These are phyloP conservation scores for Psittacara wagleri DNA, from an alignment of 2,113 vertebrate species.

Conservation along the genomic window DNA sequence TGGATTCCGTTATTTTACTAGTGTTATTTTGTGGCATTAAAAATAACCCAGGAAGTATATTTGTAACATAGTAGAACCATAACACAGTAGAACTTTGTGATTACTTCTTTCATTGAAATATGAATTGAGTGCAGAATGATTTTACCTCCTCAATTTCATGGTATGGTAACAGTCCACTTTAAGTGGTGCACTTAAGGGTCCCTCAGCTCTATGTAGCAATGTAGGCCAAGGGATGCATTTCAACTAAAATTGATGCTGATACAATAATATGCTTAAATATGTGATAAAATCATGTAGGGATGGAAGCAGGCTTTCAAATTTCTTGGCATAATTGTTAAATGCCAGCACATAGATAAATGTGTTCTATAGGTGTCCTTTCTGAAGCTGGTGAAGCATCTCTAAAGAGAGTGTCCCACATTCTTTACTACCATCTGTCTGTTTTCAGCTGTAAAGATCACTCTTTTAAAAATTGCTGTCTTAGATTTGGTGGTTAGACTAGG, in stretches of 20 bases:
- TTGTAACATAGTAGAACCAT: not conserved
- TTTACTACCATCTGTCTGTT: conserved; percentile 72
- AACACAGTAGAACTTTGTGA: not conserved
- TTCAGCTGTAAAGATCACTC: conserved; percentile 65
- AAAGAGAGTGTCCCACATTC: conserved; percentile 69
- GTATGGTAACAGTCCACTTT: not conserved
- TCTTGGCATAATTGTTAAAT: conserved; percentile 68
- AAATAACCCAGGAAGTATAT: not conserved
- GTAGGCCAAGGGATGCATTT: not conserved
- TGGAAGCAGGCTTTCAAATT: conserved; percentile 33
- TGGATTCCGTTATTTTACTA: not conserved
- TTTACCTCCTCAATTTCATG: not conserved
- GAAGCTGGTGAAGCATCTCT: conserved; percentile 61
- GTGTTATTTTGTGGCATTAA: not conserved
- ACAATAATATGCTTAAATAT: conserved; percentile 14
- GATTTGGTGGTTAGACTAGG: conserved; percentile 43
- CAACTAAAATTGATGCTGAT: not conserved
- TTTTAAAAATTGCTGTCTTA: conserved; percentile 60
- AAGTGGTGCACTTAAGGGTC: not conserved
- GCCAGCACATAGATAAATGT: conserved; percentile 54
- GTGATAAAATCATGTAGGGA: not conserved
- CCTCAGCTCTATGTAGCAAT: not conserved
- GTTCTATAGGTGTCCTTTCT: conserved; percentile 67
- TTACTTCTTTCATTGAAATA: not conserved
- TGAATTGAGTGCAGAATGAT: not conserved